Evolutionary conservation across 2,888 invertebrate genomes (phyloP).

Genomic region (Seira sanloemensis): DNA sequence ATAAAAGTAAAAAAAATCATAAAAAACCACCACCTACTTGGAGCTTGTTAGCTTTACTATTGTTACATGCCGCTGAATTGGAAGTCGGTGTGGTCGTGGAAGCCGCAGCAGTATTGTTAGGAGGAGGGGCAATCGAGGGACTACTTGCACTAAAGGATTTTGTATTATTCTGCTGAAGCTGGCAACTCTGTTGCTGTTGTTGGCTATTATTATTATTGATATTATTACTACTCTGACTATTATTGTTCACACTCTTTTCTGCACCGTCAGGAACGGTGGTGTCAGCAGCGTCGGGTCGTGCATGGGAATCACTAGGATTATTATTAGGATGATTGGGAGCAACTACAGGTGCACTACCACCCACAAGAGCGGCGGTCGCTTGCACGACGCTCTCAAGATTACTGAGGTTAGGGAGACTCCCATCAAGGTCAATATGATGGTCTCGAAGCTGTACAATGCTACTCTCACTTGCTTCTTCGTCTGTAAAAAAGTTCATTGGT

Average conservation of each 20-base stretch:
- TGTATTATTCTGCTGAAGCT: not conserved
- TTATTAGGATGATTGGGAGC: conserved; percentile 32
- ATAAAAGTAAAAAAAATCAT: conserved; percentile 13
- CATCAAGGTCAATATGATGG: conserved; percentile 47
- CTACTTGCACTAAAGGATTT: conserved; percentile 55
- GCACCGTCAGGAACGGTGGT: conserved; percentile 18
- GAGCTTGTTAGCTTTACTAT: conserved; percentile 55
- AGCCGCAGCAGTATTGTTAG: conserved; percentile 20
- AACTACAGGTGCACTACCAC: conserved; percentile 20
- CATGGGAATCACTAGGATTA: not conserved
- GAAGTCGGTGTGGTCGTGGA: not conserved
- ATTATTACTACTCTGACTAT: not conserved
- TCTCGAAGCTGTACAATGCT: not conserved
- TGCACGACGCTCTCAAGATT: conserved; percentile 45
- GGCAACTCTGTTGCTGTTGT: conserved; percentile 14
- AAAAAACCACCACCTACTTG: conserved; percentile 55
- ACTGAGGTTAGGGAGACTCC: conserved; percentile 50
- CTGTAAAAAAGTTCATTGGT: conserved; percentile 11
- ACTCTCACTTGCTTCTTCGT: not conserved
- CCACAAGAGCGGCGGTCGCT: conserved; percentile 38
- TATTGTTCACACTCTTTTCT: conserved; percentile 13
- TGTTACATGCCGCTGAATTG: conserved; percentile 33
- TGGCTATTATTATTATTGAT: conserved; percentile 32
- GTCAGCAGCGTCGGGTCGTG: conserved; percentile 8
- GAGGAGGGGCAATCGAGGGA: conserved; percentile 44